Conservation (phyloP, 2,888 invertebrate species). For the Stegophylla sp. region DNA sequence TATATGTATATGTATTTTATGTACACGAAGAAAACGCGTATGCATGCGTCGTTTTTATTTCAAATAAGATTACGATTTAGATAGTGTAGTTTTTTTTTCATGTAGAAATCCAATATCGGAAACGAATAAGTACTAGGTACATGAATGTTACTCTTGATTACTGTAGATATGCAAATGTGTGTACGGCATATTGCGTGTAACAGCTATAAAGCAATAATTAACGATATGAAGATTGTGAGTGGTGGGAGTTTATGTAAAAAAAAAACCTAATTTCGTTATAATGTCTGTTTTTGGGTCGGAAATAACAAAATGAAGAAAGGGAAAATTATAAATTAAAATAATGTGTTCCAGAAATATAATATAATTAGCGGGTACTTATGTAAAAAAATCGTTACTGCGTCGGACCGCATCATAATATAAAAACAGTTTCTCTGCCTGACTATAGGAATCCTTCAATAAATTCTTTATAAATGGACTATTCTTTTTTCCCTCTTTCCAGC, state of each 20-base stretch:
- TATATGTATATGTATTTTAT: not conserved
- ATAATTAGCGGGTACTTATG: conserved; percentile 32
- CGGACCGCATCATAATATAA: conserved; percentile 26
- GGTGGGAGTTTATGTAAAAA: not conserved
- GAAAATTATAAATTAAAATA: conserved; percentile 38
- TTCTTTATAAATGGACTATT: conserved; percentile 33
- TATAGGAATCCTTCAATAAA: conserved; percentile 38
- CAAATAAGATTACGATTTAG: conserved; percentile 23
- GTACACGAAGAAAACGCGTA: not conserved
- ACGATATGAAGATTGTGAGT: not conserved
- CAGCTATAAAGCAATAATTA: conserved; percentile 23
- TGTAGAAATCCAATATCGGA: conserved; percentile 21
- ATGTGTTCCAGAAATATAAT: conserved; percentile 5
- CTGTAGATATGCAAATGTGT: conserved; percentile 15
- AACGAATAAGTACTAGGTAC: conserved; percentile 18
- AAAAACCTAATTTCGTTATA: conserved; percentile 33
- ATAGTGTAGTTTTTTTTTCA: conserved; percentile 19
- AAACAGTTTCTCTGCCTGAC: conserved; percentile 11
- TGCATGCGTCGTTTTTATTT: not conserved
- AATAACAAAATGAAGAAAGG: not conserved
- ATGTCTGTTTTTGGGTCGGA: conserved; percentile 24
- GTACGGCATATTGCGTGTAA: not conserved
- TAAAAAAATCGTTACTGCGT: conserved; percentile 32
- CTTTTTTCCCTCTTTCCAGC: conserved; percentile 26
- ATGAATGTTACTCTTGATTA: conserved; percentile 23